Conservation (phyloP, 2,888 invertebrate species). For the Euclidia mi region DNA sequence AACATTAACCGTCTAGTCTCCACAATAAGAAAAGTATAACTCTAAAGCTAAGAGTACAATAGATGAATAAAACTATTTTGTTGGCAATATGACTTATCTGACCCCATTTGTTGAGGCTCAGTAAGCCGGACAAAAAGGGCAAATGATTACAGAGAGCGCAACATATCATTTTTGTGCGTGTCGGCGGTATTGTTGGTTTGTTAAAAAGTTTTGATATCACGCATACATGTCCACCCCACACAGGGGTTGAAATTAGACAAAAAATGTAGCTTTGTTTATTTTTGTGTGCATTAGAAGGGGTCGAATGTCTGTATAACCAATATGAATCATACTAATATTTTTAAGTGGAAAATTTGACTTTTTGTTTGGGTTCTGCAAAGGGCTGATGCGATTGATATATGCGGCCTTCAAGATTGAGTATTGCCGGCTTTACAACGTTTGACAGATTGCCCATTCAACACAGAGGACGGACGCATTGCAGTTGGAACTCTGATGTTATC, state of each 20-base stretch:
- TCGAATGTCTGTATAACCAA: slow-evolving; percentile 23
- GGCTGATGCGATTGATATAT: slow-evolving; percentile 18
- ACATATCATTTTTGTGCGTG: slow-evolving; percentile 52
- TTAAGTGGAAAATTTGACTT: slow-evolving; percentile 23
- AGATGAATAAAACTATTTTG: slow-evolving; percentile 23
- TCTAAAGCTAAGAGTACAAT: slow-evolving; percentile 17
- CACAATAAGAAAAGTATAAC: not conserved
- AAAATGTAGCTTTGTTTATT: slow-evolving; percentile 46
- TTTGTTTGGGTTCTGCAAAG: slow-evolving; percentile 17
- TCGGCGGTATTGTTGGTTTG: slow-evolving; percentile 43
- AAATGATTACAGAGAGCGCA: slow-evolving; percentile 49
- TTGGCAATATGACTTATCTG: slow-evolving; percentile 27
- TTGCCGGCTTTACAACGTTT: slow-evolving; percentile 9
- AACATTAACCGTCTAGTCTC: slow-evolving; percentile 7
- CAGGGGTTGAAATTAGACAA: slow-evolving; percentile 54
- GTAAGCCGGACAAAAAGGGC: slow-evolving; percentile 29
- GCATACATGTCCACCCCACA: slow-evolving; percentile 46
- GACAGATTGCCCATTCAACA: slow-evolving; percentile 27
- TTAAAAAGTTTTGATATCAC: slow-evolving; percentile 54
- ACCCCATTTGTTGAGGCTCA: slow-evolving; percentile 29
- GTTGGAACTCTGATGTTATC: slow-evolving; percentile 16
- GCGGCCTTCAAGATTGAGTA: slow-evolving; percentile 14
- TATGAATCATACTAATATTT: slow-evolving; percentile 26
- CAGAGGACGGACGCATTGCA: slow-evolving; percentile 10
- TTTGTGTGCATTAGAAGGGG: slow-evolving; percentile 35